These are phyloP conservation scores for Alligator mississippiensis DNA, from an alignment of 2,113 vertebrate species.

Conservation along the genomic window DNA sequence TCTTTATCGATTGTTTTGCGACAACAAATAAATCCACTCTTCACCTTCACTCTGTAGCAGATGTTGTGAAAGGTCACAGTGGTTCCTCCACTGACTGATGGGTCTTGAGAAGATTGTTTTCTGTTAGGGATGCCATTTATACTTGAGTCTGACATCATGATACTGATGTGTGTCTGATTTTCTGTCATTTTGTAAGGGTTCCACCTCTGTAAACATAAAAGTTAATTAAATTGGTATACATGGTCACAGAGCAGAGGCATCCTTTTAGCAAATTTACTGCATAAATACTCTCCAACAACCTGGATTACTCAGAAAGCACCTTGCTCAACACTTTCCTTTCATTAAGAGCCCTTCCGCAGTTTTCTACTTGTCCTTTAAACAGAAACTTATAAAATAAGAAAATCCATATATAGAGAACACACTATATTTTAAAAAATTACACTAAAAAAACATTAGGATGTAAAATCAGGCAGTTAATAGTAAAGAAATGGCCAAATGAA, in stretches of 20 bases:
- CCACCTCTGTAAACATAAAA: neutral
- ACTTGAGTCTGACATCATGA: constrained; percentile 50
- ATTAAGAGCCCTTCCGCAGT: neutral
- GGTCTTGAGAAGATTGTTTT: neutral
- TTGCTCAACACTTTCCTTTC: neutral
- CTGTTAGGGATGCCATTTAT: constrained; percentile 27
- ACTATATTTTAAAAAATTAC: neutral
- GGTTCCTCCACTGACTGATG: neutral
- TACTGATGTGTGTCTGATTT: constrained; percentile 27
- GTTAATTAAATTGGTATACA: neutral
- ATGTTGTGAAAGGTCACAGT: constrained; percentile 79
- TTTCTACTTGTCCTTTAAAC: neutral
- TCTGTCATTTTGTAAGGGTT: neutral
- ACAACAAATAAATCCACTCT: constrained; percentile 59
- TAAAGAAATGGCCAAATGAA: neutral
- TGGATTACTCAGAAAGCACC: neutral
- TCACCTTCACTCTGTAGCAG: constrained; percentile 75
- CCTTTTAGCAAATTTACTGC: too few species aligned
- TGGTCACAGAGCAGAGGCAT: neutral
- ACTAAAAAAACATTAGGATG: neutral
- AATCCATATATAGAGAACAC: neutral
- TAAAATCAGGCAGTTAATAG: neutral
- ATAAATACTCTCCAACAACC: neutral
- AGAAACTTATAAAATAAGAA: neutral
- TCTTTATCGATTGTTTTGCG: constrained; percentile 65